Conservation (phyloP, 64 coral and sea anemone genomes). For the Stylophora pistillata region DNA sequence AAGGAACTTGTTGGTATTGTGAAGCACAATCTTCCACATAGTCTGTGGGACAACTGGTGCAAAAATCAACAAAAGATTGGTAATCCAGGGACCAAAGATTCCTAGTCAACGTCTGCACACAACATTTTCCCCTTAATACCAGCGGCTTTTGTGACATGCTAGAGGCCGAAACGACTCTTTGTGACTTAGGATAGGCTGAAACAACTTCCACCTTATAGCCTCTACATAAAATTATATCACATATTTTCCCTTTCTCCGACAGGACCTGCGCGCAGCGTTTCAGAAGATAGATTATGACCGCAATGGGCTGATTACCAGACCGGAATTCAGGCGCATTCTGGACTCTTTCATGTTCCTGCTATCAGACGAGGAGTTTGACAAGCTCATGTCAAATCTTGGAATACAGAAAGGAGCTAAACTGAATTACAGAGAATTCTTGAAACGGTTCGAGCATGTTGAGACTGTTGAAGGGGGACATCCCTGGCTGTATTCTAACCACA, state of each 20-base stretch:
- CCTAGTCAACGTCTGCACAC: no score
- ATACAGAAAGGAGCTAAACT: conserved; percentile 83
- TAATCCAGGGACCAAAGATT: no score
- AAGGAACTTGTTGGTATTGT: no score
- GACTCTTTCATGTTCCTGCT: conserved; percentile 89
- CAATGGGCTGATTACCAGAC: conserved; percentile 78
- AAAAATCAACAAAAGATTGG: no score
- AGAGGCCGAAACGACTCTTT: no score
- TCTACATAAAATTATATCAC: no score
- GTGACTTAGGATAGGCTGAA: no score
- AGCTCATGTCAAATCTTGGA: conserved; percentile 74
- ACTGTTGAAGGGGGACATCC: conserved; percentile 87
- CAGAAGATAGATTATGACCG: conserved; percentile 94
- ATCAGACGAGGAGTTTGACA: conserved; percentile 94
- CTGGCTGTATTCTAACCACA: conserved; percentile 87
- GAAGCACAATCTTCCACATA: no score
- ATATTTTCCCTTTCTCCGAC: neutral
- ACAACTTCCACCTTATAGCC: no score
- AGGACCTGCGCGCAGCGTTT: conserved; percentile 92
- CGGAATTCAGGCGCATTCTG: conserved; percentile 87
- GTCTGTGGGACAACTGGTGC: no score
- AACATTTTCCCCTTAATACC: no score
- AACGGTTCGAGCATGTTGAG: conserved; percentile 88
- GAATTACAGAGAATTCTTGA: conserved; percentile 90
- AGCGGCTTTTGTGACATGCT: no score